phyloP scores from a whole-genome alignment of 2,888 invertebrate species.

The Agrochola lota region DNA sequence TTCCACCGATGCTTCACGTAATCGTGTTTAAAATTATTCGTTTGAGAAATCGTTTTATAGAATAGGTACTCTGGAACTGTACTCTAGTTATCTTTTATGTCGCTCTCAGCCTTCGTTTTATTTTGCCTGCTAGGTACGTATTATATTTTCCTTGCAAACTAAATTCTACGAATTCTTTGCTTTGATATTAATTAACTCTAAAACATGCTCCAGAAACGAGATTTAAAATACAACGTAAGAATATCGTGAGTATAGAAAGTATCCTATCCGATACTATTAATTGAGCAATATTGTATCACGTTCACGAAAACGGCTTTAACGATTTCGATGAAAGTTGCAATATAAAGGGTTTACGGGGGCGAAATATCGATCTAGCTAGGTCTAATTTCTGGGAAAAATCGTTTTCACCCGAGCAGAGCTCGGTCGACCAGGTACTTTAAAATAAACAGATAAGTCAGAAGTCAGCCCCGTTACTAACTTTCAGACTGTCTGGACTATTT shows the following conservation, averaged over 20 bases:
- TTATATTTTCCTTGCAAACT: not conserved
- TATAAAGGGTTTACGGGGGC: no score
- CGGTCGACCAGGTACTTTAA: no score
- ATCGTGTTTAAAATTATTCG: constrained; percentile 10
- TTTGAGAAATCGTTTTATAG: not conserved
- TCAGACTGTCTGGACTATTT: not conserved
- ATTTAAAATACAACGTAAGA: not conserved
- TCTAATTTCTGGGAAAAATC: no score
- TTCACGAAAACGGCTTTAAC: no score
- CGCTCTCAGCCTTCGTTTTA: not conserved
- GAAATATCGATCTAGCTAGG: no score
- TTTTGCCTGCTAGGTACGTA: not conserved
- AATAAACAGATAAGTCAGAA: not conserved
- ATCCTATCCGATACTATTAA: no score
- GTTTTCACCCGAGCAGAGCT: no score
- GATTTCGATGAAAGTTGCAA: no score
- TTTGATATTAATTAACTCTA: constrained; percentile 4
- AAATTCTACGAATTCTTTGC: not conserved
- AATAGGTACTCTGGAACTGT: not conserved
- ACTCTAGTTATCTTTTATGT: not conserved
- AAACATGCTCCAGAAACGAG: not conserved
- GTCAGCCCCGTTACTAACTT: not conserved
- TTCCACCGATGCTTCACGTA: constrained; percentile 3
- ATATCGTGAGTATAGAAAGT: not conserved
- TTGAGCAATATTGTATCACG: no score